Conservation (phyloP, 1,140 invertebrate species). For the Tetramorium parvispinum region DNA sequence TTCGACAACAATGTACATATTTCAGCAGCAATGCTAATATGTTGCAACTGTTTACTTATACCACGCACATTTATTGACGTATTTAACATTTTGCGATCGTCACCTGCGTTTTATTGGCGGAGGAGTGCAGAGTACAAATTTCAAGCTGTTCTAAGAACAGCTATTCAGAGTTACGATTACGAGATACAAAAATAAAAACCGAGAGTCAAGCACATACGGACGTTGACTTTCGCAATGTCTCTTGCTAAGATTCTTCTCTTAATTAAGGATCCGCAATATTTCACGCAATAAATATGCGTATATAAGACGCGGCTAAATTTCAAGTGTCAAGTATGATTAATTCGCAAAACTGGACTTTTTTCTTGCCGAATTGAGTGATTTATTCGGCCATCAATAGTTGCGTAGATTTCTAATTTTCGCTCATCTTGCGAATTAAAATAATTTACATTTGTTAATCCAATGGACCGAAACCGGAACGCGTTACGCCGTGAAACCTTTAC, state of each 20-base stretch:
- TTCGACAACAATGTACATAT: conserved; percentile 19
- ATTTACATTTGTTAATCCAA: not conserved
- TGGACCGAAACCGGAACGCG: too few species aligned
- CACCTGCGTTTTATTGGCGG: too few species aligned
- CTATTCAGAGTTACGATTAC: not conserved
- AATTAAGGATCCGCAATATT: conserved; percentile 10
- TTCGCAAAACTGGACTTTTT: not conserved
- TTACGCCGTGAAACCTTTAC: not conserved
- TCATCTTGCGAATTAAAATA: not conserved
- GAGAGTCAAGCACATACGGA: not conserved
- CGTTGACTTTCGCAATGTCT: conserved; percentile 2
- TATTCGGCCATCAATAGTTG: not conserved
- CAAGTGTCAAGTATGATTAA: not conserved
- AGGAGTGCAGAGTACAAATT: not conserved
- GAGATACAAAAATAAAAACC: not conserved
- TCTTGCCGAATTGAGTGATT: not conserved
- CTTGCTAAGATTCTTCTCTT: not conserved
- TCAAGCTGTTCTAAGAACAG: not conserved
- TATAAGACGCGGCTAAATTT: not conserved
- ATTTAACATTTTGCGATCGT: not conserved
- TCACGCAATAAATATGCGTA: not conserved
- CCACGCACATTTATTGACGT: not conserved
- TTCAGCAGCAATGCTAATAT: conserved; percentile 15
- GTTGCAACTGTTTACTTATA: not conserved
- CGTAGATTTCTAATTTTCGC: conserved; percentile 18